phyloP scores from a whole-genome alignment of 2,113 vertebrate genomes.

The Psettodes erumei region DNA sequence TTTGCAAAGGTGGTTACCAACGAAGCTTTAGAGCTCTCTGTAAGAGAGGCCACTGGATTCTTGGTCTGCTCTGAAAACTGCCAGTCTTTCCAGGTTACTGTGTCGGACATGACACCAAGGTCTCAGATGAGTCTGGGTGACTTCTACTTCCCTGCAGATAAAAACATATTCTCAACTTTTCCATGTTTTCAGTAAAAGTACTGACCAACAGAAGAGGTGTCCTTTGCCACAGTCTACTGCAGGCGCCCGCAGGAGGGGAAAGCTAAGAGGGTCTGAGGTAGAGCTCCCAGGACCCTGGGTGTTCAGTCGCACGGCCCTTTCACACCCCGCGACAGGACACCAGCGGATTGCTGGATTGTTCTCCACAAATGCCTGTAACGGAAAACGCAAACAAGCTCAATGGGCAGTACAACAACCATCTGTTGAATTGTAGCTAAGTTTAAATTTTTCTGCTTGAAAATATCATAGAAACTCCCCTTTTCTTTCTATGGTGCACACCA shows the following conservation, averaged over 20 bases:
- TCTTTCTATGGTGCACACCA: too few species aligned
- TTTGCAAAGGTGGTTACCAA: neutral
- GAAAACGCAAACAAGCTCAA: neutral
- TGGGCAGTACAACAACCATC: neutral
- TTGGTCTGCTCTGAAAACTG: neutral
- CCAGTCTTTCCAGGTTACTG: neutral
- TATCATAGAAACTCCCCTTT: neutral
- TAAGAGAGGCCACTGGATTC: conserved; percentile 7
- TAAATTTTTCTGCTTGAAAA: neutral
- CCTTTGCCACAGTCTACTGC: conserved; percentile 98
- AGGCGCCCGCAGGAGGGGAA: conserved; percentile 92
- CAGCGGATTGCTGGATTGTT: conserved; percentile 98
- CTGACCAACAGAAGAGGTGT: conserved; percentile 98
- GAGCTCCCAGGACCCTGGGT: conserved; percentile 88
- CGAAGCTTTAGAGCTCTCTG: conserved; percentile 7
- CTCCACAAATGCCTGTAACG: conserved; percentile 95
- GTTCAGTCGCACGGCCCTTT: conserved; percentile 93
- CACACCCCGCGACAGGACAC: conserved; percentile 95
- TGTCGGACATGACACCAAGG: neutral
- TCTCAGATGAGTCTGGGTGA: neutral
- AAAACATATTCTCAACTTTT: too few species aligned
- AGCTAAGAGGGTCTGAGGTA: conserved; percentile 89
- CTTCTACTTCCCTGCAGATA: too few species aligned
- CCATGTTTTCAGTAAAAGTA: too few species aligned
- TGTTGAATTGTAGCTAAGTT: neutral